Evolutionary conservation across 2,888 invertebrate genomes (phyloP), one percentile per base, ranked within the genome.

Genomic region (Scrobipalpa costella): DNA sequence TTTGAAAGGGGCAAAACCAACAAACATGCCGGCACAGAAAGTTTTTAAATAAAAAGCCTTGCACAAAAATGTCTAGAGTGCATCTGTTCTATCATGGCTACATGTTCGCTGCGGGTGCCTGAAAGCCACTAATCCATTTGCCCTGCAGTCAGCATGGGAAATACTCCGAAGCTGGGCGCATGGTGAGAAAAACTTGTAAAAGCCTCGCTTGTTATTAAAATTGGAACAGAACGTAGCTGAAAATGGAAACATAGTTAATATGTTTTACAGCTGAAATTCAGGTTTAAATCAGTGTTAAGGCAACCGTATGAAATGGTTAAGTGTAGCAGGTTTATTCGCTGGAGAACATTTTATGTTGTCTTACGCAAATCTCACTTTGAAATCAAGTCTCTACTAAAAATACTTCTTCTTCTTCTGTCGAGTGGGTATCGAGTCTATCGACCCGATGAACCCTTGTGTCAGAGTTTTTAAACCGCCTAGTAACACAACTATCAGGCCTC

Each of bases 81-180:
- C 55, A 55, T 49, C 49, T 49, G 55, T 55, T 27, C 50, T 52
- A 21, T 52, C 50, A 52, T 33, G 19, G 11, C 52, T 33, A n/a
- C 57, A 60, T 60, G 33, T 49, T 60, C 49, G 13, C 61, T 11
- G 57, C 49, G 59, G 50, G 52, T 34, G 70, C 79, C 79, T 81
- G 77, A 84, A 84, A 83, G 77, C 85, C 85, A 73, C 85, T 85
- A 85, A 85, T 85, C 85, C 85, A 85, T 85, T 85, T 85, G 81
- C 84, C 75, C 79, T 79, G 79, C 80, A 75, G 74, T 74, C 73
- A 68, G 71, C 74, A 76, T 73, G 75, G 78, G 72, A 79, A 77
- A 78, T 76, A 77, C 74, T 75, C 27, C 27, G 27, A 27, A 27
- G 27, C 27, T 5, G 2, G 27, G 27, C 72, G 71, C 74, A 68